phyloP scores from a whole-genome alignment of 1,140 invertebrate genomes.

The Heliconius melpomene region DNA sequence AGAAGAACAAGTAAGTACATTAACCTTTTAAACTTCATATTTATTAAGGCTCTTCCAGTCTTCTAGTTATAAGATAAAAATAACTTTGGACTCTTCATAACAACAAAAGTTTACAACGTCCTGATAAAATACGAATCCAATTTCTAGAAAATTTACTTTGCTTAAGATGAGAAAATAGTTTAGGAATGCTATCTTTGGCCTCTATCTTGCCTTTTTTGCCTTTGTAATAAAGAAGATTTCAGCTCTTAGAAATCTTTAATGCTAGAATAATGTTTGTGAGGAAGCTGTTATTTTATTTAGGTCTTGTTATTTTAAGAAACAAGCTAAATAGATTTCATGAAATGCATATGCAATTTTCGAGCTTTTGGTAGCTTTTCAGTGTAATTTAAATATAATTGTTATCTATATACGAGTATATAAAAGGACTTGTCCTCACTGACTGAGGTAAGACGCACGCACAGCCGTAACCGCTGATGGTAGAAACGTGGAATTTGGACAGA shows the following conservation, averaged over 20 bases:
- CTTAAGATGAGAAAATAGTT: constrained; percentile 17
- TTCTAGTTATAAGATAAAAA: constrained; percentile 7
- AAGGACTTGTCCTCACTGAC: too few species aligned
- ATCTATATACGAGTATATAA: too few species aligned
- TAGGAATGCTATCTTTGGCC: constrained; percentile 11
- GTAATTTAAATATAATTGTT: too few species aligned
- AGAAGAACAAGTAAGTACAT: not conserved
- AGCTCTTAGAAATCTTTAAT: not conserved
- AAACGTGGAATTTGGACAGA: too few species aligned
- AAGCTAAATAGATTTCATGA: too few species aligned
- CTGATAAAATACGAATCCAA: constrained; percentile 18
- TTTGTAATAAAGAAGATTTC: constrained; percentile 11
- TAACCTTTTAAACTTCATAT: not conserved
- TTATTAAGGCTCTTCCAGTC: constrained; percentile 2
- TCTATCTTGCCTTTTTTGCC: not conserved
- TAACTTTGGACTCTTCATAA: constrained; percentile 7
- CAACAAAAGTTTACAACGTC: constrained; percentile 19
- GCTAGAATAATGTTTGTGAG: not conserved
- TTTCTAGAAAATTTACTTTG: constrained; percentile 16
- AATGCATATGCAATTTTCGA: too few species aligned
- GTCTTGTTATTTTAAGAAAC: not conserved
- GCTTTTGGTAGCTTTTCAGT: too few species aligned
- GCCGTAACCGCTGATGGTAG: too few species aligned
- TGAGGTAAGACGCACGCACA: too few species aligned
- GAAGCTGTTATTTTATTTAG: too few species aligned